These are phyloP conservation scores for Parazoanthus swiftii DNA, from an alignment of 92 coral and sea anemone genomes.

Conservation along the genomic window DNA sequence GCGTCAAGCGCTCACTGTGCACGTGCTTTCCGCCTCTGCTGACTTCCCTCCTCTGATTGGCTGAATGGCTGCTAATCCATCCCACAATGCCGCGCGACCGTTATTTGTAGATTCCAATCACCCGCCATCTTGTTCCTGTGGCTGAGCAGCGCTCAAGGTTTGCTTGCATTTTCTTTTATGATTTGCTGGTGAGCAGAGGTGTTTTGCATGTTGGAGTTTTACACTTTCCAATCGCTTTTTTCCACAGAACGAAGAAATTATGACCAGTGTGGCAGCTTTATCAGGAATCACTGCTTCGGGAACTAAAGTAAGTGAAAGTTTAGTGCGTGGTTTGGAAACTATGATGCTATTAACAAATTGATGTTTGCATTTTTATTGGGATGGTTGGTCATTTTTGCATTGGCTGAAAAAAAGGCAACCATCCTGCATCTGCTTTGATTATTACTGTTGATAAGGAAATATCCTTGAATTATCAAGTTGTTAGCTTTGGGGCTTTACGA, in stretches of 20 bases:
- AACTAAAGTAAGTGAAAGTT: conserved; percentile 70
- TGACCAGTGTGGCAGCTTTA: conserved; percentile 95
- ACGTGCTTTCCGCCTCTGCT: conserved; percentile 8
- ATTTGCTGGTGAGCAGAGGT: conserved; percentile 47
- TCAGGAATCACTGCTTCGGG: conserved; percentile 91
- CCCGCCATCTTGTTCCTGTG: conserved; percentile 96
- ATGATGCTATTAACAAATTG: not conserved
- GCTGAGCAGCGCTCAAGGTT: conserved; percentile 79
- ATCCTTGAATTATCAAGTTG: not conserved
- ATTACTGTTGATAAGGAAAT: not conserved
- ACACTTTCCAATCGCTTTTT: conserved; percentile 44
- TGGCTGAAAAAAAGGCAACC: conserved; percentile 35
- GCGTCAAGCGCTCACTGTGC: not conserved
- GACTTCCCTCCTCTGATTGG: conserved; percentile 48
- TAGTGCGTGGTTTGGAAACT: conserved; percentile 12
- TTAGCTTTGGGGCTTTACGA: not conserved
- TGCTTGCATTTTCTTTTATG: conserved; percentile 54
- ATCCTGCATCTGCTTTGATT: not conserved
- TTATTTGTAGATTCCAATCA: conserved; percentile 71
- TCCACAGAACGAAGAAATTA: conserved; percentile 69
- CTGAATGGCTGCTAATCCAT: conserved; percentile 30
- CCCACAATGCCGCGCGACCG: conserved; percentile 74
- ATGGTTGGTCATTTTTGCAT: conserved; percentile 20
- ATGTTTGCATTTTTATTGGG: conserved; percentile 34
- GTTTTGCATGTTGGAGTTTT: conserved; percentile 31